phyloP scores from a whole-genome alignment of 1,140 invertebrate genomes.

The Bombus haemorrhoidalis region DNA sequence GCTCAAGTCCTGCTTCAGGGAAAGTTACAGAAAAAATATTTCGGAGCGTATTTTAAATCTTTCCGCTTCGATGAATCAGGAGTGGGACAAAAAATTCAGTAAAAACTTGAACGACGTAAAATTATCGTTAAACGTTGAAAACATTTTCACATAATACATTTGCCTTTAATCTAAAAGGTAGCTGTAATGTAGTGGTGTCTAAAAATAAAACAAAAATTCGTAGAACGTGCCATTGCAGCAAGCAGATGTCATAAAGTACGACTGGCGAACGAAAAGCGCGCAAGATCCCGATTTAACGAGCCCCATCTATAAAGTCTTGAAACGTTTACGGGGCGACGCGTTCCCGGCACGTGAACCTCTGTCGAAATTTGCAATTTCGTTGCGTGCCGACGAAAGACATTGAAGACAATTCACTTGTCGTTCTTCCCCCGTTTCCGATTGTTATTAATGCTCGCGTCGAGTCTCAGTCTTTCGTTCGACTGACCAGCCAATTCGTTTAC shows the following conservation, averaged over 20 bases:
- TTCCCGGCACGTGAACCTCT: slow-evolving; percentile 38
- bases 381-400: slow-evolving; percentile 32
- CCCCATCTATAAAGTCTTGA: not conserved
- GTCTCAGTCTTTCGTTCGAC: not conserved
- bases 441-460: slow-evolving; percentile 14
- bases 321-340: slow-evolving; percentile 15
- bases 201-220: not conserved
- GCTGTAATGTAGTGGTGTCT: too few species aligned
- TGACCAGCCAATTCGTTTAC: not conserved
- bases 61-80: too few species aligned
- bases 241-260: not conserved
- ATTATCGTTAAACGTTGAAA: too few species aligned
- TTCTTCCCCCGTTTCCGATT: slow-evolving; percentile 33
- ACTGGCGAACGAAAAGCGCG: slow-evolving; percentile 9
- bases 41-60: too few species aligned
- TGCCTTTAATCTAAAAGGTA: too few species aligned
- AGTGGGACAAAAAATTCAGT: too few species aligned
- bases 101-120: too few species aligned
- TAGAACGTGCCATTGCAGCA: not conserved
- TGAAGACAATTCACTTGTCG: slow-evolving; percentile 6
- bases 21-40: not conserved
- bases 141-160: too few species aligned
- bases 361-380: slow-evolving; percentile 35
- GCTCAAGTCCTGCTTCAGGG: not conserved
- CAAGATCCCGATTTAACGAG: not conserved